Evolutionary conservation across 2,113 vertebrate species (phyloP), one percentile per base, ranked within the genome.

Genomic region (Hippolais icterina): DNA sequence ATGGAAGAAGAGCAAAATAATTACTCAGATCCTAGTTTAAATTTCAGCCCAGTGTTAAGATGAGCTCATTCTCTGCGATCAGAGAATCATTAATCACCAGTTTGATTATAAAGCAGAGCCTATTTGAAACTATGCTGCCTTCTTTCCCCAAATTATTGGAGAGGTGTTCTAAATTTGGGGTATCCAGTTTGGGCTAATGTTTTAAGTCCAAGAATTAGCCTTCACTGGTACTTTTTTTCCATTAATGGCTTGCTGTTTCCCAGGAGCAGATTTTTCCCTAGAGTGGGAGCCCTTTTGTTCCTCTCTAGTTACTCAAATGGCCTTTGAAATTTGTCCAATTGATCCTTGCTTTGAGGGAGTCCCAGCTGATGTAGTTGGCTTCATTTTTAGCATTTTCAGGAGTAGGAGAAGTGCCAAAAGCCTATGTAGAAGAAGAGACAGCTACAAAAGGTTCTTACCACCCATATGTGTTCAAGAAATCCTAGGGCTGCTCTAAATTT

Each of bases 281-380:
- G 65, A 79, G 94, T 86, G 17, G 59, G 53, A 83, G 46, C 47
- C 46, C 65, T 86, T 94, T 96, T 95, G 90, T 93, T 90, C 76
- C 37, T 78, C 60, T 88, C 80, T 35, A 46, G 68, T 65, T 80
- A 23, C 87, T 87, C 63, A 85, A 92, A 93, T 27, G 52, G 65
- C 90, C 93, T 95, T 94, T 90, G 92, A 94, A 94, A 90, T 83
- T 71, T 75, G 85, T 96, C 95, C 93, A 96, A 83, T 54, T 93
- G 90, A 94, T 96, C 90, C 77, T 86, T 92, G 90, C 83, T 94
- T 92, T 94, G 79, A 96, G 76, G 88, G 71, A 64, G 88, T 78
- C 88, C 92, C 93, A 95, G 93, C 90, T 94, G 93, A 95, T 86
- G 79, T 42, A 31, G 39, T 16, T 94, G 94, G 90, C 93, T 94